These are phyloP conservation scores for Loripinus fragilis DNA, from an alignment of 2,888 invertebrate genomes.

Conservation along the genomic window DNA sequence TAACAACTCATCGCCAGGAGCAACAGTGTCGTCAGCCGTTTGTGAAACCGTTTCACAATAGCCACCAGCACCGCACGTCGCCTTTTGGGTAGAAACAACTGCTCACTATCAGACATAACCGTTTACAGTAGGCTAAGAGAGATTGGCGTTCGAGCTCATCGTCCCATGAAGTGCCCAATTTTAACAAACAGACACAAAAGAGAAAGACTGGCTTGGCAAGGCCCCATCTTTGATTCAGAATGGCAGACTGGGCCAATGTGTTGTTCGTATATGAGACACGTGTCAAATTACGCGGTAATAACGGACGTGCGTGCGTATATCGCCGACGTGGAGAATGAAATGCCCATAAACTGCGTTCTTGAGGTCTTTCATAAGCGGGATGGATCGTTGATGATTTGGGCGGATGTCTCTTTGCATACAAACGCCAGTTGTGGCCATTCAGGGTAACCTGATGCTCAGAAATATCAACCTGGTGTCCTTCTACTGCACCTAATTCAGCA, in stretches of 20 bases:
- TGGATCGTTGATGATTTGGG: slow-evolving; percentile 36
- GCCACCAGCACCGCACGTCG: not conserved
- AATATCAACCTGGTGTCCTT: slow-evolving; percentile 23
- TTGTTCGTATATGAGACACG: slow-evolving; percentile 37
- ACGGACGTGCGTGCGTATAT: slow-evolving; percentile 27
- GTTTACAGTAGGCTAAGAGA: slow-evolving; percentile 24
- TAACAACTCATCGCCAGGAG: slow-evolving; percentile 14
- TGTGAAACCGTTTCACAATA: not conserved
- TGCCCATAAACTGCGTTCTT: slow-evolving; percentile 3
- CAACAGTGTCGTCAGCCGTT: not conserved
- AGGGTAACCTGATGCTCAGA: slow-evolving; percentile 18
- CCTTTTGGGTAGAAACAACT: not conserved
- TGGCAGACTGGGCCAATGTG: slow-evolving; percentile 48
- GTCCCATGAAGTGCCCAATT: slow-evolving; percentile 6
- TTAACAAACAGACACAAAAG: slow-evolving; percentile 23
- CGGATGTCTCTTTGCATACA: slow-evolving; percentile 31
- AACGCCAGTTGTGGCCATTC: slow-evolving; percentile 16
- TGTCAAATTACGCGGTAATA: not conserved
- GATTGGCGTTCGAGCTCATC: slow-evolving; percentile 24
- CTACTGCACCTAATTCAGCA: slow-evolving; percentile 19
- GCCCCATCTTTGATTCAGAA: slow-evolving; percentile 30
- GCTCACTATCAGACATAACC: not conserved
- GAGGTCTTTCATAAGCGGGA: slow-evolving; percentile 34
- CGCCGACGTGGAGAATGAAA: slow-evolving; percentile 33
- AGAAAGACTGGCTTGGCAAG: slow-evolving; percentile 26